phyloP scores from a whole-genome alignment of 2,888 invertebrate species.

The Minunthozetes semirufus region DNA sequence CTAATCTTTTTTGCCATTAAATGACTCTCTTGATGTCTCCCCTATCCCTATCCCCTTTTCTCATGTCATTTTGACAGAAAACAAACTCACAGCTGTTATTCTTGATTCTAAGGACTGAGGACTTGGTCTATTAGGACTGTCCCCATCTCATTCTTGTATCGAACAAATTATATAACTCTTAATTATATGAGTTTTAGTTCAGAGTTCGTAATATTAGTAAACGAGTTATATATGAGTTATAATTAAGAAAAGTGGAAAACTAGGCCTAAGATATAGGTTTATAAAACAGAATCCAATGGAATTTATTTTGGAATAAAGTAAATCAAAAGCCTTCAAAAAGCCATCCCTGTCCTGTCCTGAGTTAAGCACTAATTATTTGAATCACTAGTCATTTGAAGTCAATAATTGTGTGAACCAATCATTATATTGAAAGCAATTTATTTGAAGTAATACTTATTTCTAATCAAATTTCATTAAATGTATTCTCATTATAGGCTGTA shows the following conservation, averaged over 20 bases:
- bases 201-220: neutral
- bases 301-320: neutral
- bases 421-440: neutral
- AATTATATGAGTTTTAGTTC: neutral
- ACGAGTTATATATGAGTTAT: conserved; percentile 4
- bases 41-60: neutral
- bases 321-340: neutral
- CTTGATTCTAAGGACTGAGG: neutral
- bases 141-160: neutral
- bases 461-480: neutral
- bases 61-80: conserved; percentile 3
- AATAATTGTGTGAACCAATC: conserved; percentile 17
- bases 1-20: too few relatives aligned
- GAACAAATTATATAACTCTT: conserved; percentile 8
- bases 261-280: conserved; percentile 10
- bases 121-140: neutral
- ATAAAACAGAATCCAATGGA: conserved; percentile 7
- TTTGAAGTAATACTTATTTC: neutral
- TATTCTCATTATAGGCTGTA: conserved; percentile 64
- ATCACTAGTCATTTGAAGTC: neutral
- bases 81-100: conserved; percentile 5
- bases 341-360: neutral
- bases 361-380: conserved; percentile 5
- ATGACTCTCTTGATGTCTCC: neutral
- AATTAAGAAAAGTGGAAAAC: conserved; percentile 1